phyloP scores from a whole-genome alignment of 2,888 invertebrate genomes.

The Nycteola revayana region DNA sequence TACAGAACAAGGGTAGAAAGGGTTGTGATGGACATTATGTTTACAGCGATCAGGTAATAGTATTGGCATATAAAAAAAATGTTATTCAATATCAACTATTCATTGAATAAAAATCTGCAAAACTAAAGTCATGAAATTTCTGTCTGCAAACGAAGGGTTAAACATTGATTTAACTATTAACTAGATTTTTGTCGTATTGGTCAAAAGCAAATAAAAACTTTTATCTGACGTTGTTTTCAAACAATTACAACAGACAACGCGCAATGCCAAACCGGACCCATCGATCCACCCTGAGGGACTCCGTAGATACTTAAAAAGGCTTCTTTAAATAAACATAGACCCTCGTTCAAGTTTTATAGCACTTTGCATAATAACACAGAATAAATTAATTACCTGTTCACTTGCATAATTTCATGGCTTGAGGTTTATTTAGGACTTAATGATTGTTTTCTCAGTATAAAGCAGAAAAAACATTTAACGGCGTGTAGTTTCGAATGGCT shows the following conservation, averaged over 20 bases:
- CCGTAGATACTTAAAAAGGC: constrained; percentile 25
- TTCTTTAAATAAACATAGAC: constrained; percentile 43
- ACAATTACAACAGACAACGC: too few species aligned
- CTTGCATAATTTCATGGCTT: constrained; percentile 44
- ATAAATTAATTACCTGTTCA: constrained; percentile 57
- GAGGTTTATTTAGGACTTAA: constrained; percentile 48
- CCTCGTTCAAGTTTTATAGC: constrained; percentile 36
- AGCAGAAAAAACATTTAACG: constrained; percentile 14
- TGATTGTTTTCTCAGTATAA: constrained; percentile 29
- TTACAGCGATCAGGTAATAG: not conserved
- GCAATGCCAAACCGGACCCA: not conserved
- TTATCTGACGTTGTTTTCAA: too few species aligned
- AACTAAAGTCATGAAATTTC: not conserved
- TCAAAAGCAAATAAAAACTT: too few species aligned
- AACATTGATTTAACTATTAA: too few species aligned
- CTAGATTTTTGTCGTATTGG: too few species aligned
- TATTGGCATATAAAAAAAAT: not conserved
- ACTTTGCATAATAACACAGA: constrained; percentile 47
- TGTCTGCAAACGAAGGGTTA: not conserved
- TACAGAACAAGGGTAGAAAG: constrained; percentile 19
- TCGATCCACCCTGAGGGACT: not conserved
- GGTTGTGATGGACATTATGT: constrained; percentile 3
- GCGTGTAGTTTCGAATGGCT: constrained; percentile 17
- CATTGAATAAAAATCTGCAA: too few species aligned
- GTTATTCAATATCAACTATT: too few species aligned